Evolutionary conservation across 2,888 invertebrate species (phyloP), one percentile per base, ranked within the genome.

Genomic region (Nephrotoma flavescens): DNA sequence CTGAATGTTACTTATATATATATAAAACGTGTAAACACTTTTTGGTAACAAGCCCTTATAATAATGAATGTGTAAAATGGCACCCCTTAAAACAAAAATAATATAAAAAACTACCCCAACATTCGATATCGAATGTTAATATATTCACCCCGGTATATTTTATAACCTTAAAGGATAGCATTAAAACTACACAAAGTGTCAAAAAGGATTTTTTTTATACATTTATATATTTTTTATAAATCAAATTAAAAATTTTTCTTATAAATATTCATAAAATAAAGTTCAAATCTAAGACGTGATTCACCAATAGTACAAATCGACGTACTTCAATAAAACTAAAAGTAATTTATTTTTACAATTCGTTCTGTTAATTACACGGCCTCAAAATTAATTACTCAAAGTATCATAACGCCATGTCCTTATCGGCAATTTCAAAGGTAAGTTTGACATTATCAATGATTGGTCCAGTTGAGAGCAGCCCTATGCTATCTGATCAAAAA

Each of bases 351-450:
- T 12, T 57, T 71, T 71, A 71, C 31, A 71, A 9, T 31, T 31
- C 71, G 31, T 31, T 71, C 71, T 71, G 71, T 71, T 71, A 71
- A 71, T 87, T 88, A 88, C 90, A 91, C 90, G 90, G 91, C 91
- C 90, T 90, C 94, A 94, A 94, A 93, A 94, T 94, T 94, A 94
- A 92, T 92, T 94, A 93, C 92, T 93, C 93, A 89, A 94, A 94
- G 93, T 94, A 94, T 91, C 94, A 94, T 92, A 94, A 93, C 90
- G 93, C 93, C 91, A 93, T 93, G 92, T 93, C 92, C 90, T 90
- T 92, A 87, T 92, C 94, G 91, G 93, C 92, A 90, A 92, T 94
- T 93, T 94, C 94, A 89, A 95, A 95, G 94, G 95, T 94, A 93
- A 89, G 44, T 11, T 19, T 19, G 3, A 44, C 2, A 42, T 15